Base-by-base conservation (phyloP, 2,113 vertebrate genomes). In the Hydrochoerus hydrochaeris region DNA sequence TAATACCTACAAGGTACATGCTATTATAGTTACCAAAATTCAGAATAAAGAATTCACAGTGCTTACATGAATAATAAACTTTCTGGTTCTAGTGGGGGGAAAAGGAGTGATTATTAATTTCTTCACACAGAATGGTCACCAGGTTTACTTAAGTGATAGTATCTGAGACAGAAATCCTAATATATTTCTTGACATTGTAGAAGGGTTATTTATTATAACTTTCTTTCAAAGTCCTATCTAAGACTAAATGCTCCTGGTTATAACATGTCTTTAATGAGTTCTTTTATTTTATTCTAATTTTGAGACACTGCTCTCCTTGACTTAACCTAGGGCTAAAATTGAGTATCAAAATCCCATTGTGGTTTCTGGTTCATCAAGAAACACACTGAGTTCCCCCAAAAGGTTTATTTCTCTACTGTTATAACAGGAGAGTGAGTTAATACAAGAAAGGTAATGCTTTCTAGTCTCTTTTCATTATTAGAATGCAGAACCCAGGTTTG, bases 261-360 rank as follows among this genome's bases (percentile, higher is more conserved):
- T 97, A 97, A 90, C 84, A 93, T 77, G 85, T 92, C 96, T 95
- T 97, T 97, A 98, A 97, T 97, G 96, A 98, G 95, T 96, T 97
- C 86, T 94, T 95, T 96, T 96, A 94, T 97, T 98, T 94, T 96
- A 96, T 97, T 97, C 96, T 97, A 95, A 97, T 97, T 97, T 97
- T 95, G 92, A 97, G 90, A 71, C 63, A 62, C 63, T 80, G 63
- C 12, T 82, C 58, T 97, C 78, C 81, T 88, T 95, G 96, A 90
- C 85, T 97, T 95, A 95, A 98, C 97, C 95, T 94, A 90, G 89
- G 95, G 97, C 97, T 97, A 97, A 97, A 97, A 97, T n/a, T 89
- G 93, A 97, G 88, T 97, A 94, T 96, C 41, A 54, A 88, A 97
- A 96, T 95, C 88, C 96, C 94, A 62, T 30, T 92, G 95, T 96